Base-by-base conservation (phyloP, 2,113 vertebrate species). In the Brachionichthys hirsutus region DNA sequence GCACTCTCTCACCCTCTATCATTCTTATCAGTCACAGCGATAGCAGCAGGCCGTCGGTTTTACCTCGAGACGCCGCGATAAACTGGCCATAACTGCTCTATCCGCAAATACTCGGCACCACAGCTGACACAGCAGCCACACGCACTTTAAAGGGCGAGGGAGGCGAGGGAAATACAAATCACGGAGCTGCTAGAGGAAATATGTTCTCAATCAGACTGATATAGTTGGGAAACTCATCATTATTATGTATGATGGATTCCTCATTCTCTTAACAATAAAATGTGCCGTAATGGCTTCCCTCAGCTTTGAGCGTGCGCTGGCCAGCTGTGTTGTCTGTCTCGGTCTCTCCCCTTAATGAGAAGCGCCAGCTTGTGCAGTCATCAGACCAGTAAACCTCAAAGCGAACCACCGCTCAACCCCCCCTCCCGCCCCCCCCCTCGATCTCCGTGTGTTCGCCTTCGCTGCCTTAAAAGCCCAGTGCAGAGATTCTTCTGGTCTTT, bases 311-410 rank as follows among this genome's bases (percentile, higher is more conserved):
- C 12, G 54, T 53, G 54, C 61, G n/a, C 1, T 35, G 14, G 20
- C 59, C 81, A 76, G 71, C 73, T 78, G 78, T 66, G 58, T 42
- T 9, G 54, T 67, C 73, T 52, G 63, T 55, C 40, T 36, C 63
- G 1, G 53, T 46, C 61, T 70, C 49, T 24, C 59, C 48, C 42
- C 59, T 64, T 75, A 77, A 75, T 81, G 70, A 83, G 75, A 78
- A 72, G 69, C 46, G 75, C 63, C 62, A 62, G 65, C 17, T 6
- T 56, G 59, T 15, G 8, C 62, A 69, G 68, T 70, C 77, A 56
- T 73, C 71, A 78, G 70, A 59, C 51, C 43, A 73, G 69, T 79
- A 85, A 80, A 84, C 80, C 83, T 78, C 66, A 59, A 19, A 53
- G 56, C 77, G 79, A 84, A 78, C 83, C 65, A n/a, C n/a, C 45